Conservation (phyloP, 2,888 invertebrate species). For the Holacanthella duospinosa region DNA sequence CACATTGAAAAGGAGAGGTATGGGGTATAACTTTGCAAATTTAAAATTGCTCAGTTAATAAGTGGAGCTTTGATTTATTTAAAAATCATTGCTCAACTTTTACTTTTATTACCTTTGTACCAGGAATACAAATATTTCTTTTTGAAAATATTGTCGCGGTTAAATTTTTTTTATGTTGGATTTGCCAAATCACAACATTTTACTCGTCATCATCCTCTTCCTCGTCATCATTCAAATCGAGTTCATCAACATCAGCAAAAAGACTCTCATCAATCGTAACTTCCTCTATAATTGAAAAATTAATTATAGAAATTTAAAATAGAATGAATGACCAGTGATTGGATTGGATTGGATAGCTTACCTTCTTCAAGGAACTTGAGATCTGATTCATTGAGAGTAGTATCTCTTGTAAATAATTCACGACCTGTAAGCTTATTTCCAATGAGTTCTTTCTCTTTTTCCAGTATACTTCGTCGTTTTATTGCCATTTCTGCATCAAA, state of each 20-base stretch:
- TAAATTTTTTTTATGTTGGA: too few relatives aligned
- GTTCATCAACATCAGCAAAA: constrained; percentile 70
- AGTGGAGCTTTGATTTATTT: too few relatives aligned
- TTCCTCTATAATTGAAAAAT: constrained; percentile 44
- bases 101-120: too few relatives aligned
- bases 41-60: too few relatives aligned
- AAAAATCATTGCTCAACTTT: too few relatives aligned
- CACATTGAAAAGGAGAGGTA: too few relatives aligned
- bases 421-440: constrained; percentile 78
- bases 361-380: constrained; percentile 88
- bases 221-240: constrained; percentile 61
- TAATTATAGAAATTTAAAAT: constrained; percentile 3
- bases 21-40: too few relatives aligned
- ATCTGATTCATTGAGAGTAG: constrained; percentile 89
- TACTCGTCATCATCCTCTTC: constrained; percentile 45
- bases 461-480: constrained; percentile 51
- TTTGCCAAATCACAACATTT: too few relatives aligned
- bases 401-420: constrained; percentile 87
- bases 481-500: constrained; percentile 80
- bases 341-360: too few relatives aligned
- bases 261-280: constrained; percentile 82
- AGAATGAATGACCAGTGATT: not conserved
- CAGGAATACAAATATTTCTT: too few relatives aligned
- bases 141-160: too few relatives aligned
- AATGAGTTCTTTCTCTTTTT: constrained; percentile 56